A percentile compares a stretch with the other conserved stretches of the same genome.
Conservation (phyloP, 2,888 invertebrate genomes). For the Dynastes maya region DNA sequence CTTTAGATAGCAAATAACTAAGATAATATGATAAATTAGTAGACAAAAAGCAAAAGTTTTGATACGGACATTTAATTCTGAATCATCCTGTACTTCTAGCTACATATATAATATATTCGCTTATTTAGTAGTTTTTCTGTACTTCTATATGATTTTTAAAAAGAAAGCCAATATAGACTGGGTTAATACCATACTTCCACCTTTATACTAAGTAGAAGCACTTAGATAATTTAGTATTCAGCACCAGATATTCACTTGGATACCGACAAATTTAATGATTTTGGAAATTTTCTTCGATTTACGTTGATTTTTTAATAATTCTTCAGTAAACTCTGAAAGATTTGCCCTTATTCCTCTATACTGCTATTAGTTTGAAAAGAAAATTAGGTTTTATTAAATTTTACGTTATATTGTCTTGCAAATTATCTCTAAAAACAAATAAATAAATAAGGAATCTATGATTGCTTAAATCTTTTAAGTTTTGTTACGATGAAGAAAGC, state of each 20-base stretch:
- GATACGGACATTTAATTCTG: not conserved
- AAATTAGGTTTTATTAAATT: too few relatives aligned
- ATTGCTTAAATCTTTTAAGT: conserved; percentile 44
- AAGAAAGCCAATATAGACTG: conserved; percentile 37
- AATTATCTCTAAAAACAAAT: not conserved
- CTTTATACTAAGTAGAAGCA: conserved; percentile 39
- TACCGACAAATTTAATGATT: not conserved
- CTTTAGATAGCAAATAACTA: not conserved
- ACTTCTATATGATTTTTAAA: conserved; percentile 27
- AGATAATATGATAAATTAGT: not conserved
- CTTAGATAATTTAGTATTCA: conserved; percentile 39
- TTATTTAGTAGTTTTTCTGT: conserved; percentile 31
- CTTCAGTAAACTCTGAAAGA: too few relatives aligned
- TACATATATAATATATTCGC: conserved; percentile 2
- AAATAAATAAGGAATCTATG: conserved; percentile 13
- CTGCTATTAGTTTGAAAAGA: too few relatives aligned
- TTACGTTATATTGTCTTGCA: too few relatives aligned
- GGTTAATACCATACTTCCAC: conserved; percentile 33
- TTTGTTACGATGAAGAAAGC: not conserved
- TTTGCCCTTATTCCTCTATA: too few relatives aligned
- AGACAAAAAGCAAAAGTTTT: not conserved
- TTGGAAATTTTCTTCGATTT: too few relatives aligned
- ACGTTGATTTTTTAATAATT: too few relatives aligned
- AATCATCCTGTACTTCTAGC: conserved; percentile 12
- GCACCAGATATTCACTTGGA: conserved; percentile 44